Conservation (phyloP, 1,140 invertebrate species). For the Drosophila mojavensis region DNA sequence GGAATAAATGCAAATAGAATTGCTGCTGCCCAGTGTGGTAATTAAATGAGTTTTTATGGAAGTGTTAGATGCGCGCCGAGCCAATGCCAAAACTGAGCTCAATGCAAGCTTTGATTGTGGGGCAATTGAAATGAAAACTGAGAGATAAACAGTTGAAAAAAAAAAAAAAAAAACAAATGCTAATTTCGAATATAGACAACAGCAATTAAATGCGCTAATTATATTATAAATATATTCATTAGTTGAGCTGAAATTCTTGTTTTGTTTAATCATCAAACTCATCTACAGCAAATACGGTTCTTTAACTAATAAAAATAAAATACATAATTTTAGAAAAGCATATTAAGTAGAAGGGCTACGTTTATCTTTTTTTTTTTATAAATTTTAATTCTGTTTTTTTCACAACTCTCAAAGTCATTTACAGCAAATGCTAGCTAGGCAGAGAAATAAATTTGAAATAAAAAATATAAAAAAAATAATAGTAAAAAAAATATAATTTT, state of each 20-base stretch:
- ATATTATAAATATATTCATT: too few species aligned
- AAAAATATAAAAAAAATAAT: too few species aligned
- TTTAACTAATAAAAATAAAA: too few species aligned
- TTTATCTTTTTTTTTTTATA: too few species aligned
- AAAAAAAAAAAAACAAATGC: neutral
- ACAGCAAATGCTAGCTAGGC: neutral
- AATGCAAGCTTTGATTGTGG: slow-evolving; percentile 14
- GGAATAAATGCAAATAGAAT: slow-evolving; percentile 66
- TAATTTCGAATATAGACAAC: neutral
- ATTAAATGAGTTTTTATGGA: slow-evolving; percentile 58
- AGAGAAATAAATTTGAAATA: too few species aligned
- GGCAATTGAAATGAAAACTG: slow-evolving; percentile 1
- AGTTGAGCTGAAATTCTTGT: too few species aligned
- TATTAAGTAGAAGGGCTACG: too few species aligned
- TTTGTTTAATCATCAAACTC: too few species aligned
- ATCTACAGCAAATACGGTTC: too few species aligned
- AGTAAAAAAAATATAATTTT: too few species aligned
- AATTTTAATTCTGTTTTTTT: neutral
- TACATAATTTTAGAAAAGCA: too few species aligned
- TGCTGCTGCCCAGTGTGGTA: slow-evolving; percentile 48
- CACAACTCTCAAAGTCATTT: neutral
- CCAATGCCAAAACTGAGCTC: slow-evolving; percentile 17
- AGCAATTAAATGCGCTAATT: too few species aligned
- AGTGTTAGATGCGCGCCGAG: slow-evolving; percentile 28
- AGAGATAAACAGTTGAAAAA: neutral